phyloP scores from a whole-genome alignment of 2,888 invertebrate genomes.

The Drosophila acutilabella region DNA sequence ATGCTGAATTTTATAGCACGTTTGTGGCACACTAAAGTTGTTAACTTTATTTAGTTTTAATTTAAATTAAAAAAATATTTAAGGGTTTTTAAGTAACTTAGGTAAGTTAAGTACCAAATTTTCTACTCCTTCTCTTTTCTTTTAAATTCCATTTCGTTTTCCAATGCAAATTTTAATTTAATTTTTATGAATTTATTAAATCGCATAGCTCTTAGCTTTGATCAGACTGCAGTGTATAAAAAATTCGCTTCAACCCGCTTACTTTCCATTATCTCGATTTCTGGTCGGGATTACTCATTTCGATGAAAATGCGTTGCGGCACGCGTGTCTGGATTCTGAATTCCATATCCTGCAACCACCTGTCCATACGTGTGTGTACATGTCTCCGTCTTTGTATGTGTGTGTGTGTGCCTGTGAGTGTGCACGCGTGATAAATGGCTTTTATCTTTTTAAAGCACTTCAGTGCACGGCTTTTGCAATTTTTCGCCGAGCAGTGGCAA shows the following conservation, averaged over 20 bases:
- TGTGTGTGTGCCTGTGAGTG: constrained; percentile 41
- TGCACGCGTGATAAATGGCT: constrained; percentile 77
- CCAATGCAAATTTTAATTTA: too few species aligned
- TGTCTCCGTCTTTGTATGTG: not conserved
- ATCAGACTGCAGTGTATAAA: constrained; percentile 21
- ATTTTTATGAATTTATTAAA: too few species aligned
- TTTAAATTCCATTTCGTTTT: too few species aligned
- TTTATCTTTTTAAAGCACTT: constrained; percentile 80
- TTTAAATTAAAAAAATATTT: too few species aligned
- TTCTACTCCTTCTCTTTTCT: too few species aligned
- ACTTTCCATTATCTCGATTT: not conserved
- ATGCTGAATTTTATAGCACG: not conserved
- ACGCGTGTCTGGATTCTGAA: constrained; percentile 46
- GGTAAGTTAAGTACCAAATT: too few species aligned
- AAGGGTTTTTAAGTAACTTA: too few species aligned
- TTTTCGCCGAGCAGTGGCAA: constrained; percentile 16
- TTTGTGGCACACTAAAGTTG: too few species aligned
- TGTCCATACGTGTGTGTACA: constrained; percentile 25
- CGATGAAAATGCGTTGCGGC: constrained; percentile 56
- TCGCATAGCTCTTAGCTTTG: not conserved
- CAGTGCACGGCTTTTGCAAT: constrained; percentile 68
- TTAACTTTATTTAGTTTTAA: too few species aligned
- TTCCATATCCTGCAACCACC: constrained; percentile 46
- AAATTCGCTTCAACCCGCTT: not conserved
- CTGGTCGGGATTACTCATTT: constrained; percentile 60